These are phyloP conservation scores for Crypturellus tataupa DNA, from an alignment of 2,797 vertebrate species.

Conservation along the genomic window DNA sequence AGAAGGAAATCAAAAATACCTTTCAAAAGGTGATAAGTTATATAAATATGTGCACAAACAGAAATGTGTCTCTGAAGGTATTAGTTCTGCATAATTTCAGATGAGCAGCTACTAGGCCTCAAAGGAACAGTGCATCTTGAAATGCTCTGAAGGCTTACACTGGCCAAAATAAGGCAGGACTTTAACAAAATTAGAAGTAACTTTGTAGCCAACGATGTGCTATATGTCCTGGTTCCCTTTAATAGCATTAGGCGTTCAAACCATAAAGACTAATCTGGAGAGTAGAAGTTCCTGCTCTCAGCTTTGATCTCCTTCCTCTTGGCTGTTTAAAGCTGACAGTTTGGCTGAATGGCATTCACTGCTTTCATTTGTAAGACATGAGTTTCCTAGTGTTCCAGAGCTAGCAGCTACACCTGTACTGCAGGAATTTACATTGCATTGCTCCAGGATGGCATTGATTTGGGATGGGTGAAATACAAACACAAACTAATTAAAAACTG, in stretches of 20 bases:
- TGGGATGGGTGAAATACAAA: conserved; percentile 82
- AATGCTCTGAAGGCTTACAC: conserved; percentile 56
- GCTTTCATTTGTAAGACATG: conserved; percentile 85
- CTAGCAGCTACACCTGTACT: conserved; percentile 88
- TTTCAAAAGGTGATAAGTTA: conserved; percentile 63
- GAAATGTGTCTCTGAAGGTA: conserved; percentile 71
- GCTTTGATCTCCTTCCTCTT: conserved; percentile 86
- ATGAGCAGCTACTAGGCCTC: conserved; percentile 71
- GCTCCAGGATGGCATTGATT: conserved; percentile 85
- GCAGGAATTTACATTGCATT: conserved; percentile 83
- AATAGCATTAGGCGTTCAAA: conserved; percentile 81
- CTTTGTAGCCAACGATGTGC: conserved; percentile 75
- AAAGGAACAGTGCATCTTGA: conserved; percentile 67
- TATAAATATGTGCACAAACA: conserved; percentile 71
- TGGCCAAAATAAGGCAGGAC: conserved; percentile 65
- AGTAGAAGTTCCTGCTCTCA: conserved; percentile 80
- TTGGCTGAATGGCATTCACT: conserved; percentile 81
- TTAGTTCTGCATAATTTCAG: conserved; percentile 75
- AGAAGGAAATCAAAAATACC: conserved; percentile 66
- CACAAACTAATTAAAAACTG: conserved; percentile 87
- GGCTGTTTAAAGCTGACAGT: conserved; percentile 84
- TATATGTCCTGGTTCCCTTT: conserved; percentile 79
- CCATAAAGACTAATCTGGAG: conserved; percentile 81
- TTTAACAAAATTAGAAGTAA: conserved; percentile 69
- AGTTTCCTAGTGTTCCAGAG: conserved; percentile 80